Percentiles rank a stretch among this genome's conserved stretches.
These are phyloP conservation scores for Ormyrus rosae DNA, from an alignment of 2,888 invertebrate species.

Conservation along the genomic window DNA sequence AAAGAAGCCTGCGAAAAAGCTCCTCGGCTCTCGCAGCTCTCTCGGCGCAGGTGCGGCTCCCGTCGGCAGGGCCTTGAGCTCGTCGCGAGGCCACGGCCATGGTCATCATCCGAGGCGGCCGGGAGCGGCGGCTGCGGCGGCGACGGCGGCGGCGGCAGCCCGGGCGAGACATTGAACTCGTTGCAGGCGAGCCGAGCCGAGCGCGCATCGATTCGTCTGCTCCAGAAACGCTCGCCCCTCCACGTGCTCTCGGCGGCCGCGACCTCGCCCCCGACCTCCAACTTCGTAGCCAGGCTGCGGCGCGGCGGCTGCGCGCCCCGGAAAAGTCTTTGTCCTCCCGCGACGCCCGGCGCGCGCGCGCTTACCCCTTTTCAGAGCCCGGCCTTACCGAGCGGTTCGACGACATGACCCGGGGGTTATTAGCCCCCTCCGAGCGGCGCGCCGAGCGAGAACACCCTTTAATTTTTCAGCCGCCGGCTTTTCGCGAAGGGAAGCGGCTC, in stretches of 20 bases:
- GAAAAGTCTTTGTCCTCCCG: constrained; percentile 53
- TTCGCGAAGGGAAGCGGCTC: too few relatives aligned
- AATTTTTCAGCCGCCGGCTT: too few relatives aligned
- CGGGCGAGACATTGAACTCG: constrained; percentile 74
- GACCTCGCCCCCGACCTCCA: constrained; percentile 52
- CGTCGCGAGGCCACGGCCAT: constrained; percentile 64
- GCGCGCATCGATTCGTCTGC: constrained; percentile 71
- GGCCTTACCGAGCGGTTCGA: neutral
- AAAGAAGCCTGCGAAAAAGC: neutral
- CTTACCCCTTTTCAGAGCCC: neutral
- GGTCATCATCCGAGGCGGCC: constrained; percentile 63
- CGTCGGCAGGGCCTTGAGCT: constrained; percentile 48
- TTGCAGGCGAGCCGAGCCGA: constrained; percentile 60
- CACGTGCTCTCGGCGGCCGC: constrained; percentile 50
- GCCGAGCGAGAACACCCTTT: too few relatives aligned
- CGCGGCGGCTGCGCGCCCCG: constrained; percentile 47
- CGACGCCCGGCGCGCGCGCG: constrained; percentile 2
- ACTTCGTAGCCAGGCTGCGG: constrained; percentile 6
- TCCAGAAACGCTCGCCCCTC: constrained; percentile 66
- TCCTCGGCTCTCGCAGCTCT: neutral
- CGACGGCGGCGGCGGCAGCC: constrained; percentile 63
- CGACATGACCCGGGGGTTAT: too few relatives aligned
- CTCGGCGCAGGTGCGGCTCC: constrained; percentile 26
- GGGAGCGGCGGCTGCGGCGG: constrained; percentile 54
- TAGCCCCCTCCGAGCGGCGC: too few relatives aligned